phyloP scores from a whole-genome alignment of 2,888 invertebrate genomes.

The Cosmopolites sordidus region DNA sequence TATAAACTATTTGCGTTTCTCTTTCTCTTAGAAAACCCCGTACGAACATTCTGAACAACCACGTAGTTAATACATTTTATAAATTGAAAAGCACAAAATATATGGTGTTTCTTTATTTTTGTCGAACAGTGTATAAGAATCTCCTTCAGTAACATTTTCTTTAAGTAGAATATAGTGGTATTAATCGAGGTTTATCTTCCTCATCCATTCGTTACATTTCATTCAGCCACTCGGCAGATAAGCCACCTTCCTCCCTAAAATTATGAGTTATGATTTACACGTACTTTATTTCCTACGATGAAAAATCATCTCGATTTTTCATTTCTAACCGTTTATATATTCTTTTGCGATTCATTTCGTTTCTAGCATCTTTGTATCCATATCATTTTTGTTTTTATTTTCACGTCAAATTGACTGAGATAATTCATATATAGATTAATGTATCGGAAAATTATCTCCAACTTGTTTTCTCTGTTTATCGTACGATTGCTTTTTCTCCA shows the following conservation, averaged over 20 bases:
- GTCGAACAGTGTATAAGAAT: too few relatives aligned
- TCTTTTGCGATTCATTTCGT: conserved; percentile 40
- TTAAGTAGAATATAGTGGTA: conserved; percentile 33
- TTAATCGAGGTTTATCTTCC: conserved; percentile 38
- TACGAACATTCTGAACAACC: too few relatives aligned
- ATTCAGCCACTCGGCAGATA: conserved; percentile 39
- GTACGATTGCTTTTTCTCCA: too few relatives aligned
- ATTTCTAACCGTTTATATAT: conserved; percentile 41
- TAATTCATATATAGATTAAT: not conserved
- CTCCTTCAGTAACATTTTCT: not conserved
- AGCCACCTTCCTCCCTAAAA: conserved; percentile 40
- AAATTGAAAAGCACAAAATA: too few relatives aligned
- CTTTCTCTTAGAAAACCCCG: too few relatives aligned
- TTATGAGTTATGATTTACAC: conserved; percentile 43
- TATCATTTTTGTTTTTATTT: not conserved
- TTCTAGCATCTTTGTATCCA: conserved; percentile 29
- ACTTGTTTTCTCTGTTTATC: too few relatives aligned
- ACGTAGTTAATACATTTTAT: too few relatives aligned
- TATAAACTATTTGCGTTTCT: too few relatives aligned
- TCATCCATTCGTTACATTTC: conserved; percentile 41
- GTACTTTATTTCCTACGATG: conserved; percentile 29
- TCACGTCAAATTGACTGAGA: not conserved
- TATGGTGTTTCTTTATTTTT: too few relatives aligned
- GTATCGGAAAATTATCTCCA: not conserved
- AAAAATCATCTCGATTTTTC: conserved; percentile 44